Percentiles rank a stretch among this genome's conserved stretches.
Evolutionary conservation across 2,888 invertebrate species (phyloP).

Genomic region (Ornithoptera alexandrae): DNA sequence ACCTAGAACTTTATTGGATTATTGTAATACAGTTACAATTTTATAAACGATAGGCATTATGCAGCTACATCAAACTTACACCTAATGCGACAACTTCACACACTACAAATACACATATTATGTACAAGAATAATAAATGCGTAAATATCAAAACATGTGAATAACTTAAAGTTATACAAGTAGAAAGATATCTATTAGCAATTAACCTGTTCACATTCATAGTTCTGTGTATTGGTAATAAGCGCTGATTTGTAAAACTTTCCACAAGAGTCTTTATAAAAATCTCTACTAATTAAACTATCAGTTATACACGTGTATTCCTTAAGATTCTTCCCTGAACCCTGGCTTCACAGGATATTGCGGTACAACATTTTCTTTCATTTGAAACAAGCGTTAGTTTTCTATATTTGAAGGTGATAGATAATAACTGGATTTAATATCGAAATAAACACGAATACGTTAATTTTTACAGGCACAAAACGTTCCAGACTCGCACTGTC

Average conservation of each 20-base stretch:
- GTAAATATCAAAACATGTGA: neutral
- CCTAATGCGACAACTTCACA: neutral
- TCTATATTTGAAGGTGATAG: neutral
- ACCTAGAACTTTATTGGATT: conserved; percentile 67
- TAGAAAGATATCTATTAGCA: neutral
- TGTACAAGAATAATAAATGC: neutral
- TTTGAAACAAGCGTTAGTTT: conserved; percentile 11
- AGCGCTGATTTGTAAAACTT: neutral
- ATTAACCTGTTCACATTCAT: neutral
- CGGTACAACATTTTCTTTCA: neutral
- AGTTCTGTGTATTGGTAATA: neutral
- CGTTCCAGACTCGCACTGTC: conserved; percentile 60
- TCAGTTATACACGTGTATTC: conserved; percentile 1
- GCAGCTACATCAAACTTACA: neutral
- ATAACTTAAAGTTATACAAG: neutral
- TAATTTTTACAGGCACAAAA: conserved; percentile 46
- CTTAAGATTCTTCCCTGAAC: neutral
- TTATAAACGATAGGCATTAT: conserved; percentile 15
- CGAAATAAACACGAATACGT: conserved; percentile 23
- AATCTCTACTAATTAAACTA: neutral
- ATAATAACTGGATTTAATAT: neutral
- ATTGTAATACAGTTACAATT: conserved; percentile 36
- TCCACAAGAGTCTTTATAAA: neutral
- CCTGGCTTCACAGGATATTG: neutral
- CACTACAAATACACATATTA: neutral